Conservation (phyloP, 1,140 invertebrate species). For the Drosophila pandora region DNA sequence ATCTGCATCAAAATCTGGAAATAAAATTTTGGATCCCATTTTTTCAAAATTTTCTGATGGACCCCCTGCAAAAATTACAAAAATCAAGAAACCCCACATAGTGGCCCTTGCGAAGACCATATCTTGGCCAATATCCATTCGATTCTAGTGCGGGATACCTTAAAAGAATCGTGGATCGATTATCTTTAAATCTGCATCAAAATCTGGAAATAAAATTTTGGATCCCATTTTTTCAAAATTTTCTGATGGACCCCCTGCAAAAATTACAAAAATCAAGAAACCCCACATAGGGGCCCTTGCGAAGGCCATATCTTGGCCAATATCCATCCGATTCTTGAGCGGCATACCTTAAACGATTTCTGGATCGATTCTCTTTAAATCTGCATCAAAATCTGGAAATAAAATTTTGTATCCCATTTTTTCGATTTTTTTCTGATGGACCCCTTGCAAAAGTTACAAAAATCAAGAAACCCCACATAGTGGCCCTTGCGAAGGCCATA, state of each 20-base stretch:
- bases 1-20: background rate
- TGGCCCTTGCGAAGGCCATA: background rate
- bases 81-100: background rate
- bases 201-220: background rate
- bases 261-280: background rate
- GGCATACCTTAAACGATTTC: background rate
- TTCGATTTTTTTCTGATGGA: too few relatives aligned
- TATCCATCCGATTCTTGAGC: background rate
- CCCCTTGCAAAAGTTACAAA: background rate
- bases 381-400: background rate
- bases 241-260: background rate
- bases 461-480: background rate
- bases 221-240: too few relatives aligned
- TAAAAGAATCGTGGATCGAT: background rate
- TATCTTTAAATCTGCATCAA: background rate
- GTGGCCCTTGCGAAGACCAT: background rate
- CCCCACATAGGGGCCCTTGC: background rate
- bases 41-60: background rate
- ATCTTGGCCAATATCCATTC: background rate
- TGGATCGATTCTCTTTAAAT: background rate
- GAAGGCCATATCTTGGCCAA: background rate
- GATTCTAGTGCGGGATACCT: background rate
- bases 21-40: background rate
- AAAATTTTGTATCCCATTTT: too few relatives aligned
- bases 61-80: background rate